Evolutionary conservation across 2,797 vertebrate species (phyloP), one percentile per base, ranked within the genome.

Genomic region (Gymnodraco acuticeps): DNA sequence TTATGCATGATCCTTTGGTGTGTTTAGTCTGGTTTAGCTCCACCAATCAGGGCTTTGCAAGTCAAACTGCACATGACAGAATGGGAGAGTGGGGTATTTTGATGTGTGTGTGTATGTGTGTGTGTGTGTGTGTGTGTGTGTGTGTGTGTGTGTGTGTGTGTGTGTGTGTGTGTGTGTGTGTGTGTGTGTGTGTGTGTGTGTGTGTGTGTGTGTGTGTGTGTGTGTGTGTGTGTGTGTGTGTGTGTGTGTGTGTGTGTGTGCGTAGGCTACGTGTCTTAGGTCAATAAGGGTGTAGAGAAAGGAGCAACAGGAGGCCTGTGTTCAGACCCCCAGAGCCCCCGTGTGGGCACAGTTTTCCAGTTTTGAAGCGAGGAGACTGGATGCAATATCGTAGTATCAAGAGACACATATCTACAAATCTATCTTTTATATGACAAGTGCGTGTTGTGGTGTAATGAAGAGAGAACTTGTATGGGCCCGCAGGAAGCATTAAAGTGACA

Each of bases 21-120:
- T 81, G 73, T 86, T 90, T 85, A 83, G 88, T 87, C 81, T 89
- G 85, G 48, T 73, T 75, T 70, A 67, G 43, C 64, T 78, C 59
- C 46, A 63, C 76, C 75, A 88, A 72, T 84, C 65, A 33, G 50
- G 48, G 42, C 64, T 74, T 59, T 76, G 19, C 13, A 53, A 70
- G 53, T 61, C 58, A 60, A 82, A 69, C 51, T 76, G 64, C 64
- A 70, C 78, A 73, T 68, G 64, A 74, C 78, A 83, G 64, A 76
- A 80, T 64, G 72, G 61, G n/a, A 74, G 75, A 50, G 80, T 53
- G 10, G 64, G 61, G 67, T 56, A 46, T 71, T 77, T 38, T 83
- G 76, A 61, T 47, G 46, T 47, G 13, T 9, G 16, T 50, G 47
- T 15, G 13, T 53, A 23, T 27, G 46, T 51, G 79, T 80, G 80